Evolutionary conservation across 2,797 vertebrate genomes (phyloP).

Genomic region (Alosa sapidissima): DNA sequence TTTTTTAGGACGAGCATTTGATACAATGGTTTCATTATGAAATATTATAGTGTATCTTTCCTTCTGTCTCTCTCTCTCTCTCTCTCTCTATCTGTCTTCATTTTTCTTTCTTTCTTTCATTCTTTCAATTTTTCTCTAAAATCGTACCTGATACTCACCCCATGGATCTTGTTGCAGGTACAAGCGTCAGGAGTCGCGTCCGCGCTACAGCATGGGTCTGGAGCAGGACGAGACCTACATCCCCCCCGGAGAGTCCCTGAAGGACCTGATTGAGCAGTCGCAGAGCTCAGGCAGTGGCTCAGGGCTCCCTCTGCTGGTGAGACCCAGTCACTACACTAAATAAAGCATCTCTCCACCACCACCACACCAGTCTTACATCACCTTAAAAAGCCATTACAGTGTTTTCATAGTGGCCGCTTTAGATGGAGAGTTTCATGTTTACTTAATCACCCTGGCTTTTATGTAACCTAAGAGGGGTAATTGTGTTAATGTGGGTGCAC

Average conservation of each 20-base stretch:
- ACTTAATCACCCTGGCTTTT: background rate
- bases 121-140: background rate
- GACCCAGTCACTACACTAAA: background rate
- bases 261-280: conserved; percentile 92
- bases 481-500: background rate
- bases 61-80: no score
- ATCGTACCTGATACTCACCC: background rate
- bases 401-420: background rate
- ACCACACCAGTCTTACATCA: background rate
- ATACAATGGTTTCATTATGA: background rate
- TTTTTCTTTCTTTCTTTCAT: background rate
- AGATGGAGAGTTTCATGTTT: background rate
- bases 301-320: conserved; percentile 92
- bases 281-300: conserved; percentile 97
- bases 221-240: conserved; percentile 92
- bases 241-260: conserved; percentile 84
- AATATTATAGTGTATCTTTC: background rate
- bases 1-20: background rate
- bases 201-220: conserved; percentile 87
- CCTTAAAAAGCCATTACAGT: background rate
- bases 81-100: no score
- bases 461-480: conserved; percentile 14
- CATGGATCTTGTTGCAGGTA: conserved; percentile 68
- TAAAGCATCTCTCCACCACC: background rate
- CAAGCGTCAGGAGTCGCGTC: conserved; percentile 83